These are phyloP conservation scores for Atopsyche davidsoni DNA, from an alignment of 1,140 invertebrate species.

Conservation along the genomic window DNA sequence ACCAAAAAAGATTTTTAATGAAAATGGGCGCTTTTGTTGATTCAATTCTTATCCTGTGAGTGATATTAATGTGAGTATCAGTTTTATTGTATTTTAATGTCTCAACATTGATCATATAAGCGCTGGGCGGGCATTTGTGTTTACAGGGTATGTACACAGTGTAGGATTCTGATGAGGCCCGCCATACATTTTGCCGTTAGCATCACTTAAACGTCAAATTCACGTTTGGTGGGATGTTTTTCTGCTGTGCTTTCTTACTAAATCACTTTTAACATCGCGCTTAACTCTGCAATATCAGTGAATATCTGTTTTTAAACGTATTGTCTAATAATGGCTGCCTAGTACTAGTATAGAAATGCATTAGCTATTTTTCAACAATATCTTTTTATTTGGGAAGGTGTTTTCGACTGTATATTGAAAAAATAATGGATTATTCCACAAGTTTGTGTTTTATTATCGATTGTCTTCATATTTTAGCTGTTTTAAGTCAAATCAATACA, in stretches of 20 bases:
- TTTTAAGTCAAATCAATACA: too few species aligned
- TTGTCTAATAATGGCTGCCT: too few species aligned
- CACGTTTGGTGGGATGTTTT: conserved; percentile 10
- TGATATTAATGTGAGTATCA: conserved; percentile 32
- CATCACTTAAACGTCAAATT: conserved; percentile 46
- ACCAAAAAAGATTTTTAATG: conserved; percentile 34
- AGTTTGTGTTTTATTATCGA: too few species aligned
- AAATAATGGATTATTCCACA: too few species aligned
- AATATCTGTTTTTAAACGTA: too few species aligned
- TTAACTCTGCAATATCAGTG: too few species aligned
- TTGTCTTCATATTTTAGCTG: too few species aligned
- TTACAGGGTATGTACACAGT: conserved; percentile 21
- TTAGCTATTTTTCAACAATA: too few species aligned
- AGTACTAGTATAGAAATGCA: too few species aligned
- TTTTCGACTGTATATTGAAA: too few species aligned
- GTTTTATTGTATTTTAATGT: conserved; percentile 31
- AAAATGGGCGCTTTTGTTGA: conserved; percentile 30
- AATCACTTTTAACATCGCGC: not conserved
- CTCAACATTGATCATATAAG: conserved; percentile 30
- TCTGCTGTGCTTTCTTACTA: not conserved
- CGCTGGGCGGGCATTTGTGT: conserved; percentile 18
- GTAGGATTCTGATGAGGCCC: conserved; percentile 35
- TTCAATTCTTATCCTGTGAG: conserved; percentile 5
- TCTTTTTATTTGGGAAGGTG: too few species aligned
- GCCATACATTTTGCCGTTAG: conserved; percentile 47